Base-by-base conservation (phyloP, 2,113 vertebrate genomes). In the Cyanoliseus patagonus region DNA sequence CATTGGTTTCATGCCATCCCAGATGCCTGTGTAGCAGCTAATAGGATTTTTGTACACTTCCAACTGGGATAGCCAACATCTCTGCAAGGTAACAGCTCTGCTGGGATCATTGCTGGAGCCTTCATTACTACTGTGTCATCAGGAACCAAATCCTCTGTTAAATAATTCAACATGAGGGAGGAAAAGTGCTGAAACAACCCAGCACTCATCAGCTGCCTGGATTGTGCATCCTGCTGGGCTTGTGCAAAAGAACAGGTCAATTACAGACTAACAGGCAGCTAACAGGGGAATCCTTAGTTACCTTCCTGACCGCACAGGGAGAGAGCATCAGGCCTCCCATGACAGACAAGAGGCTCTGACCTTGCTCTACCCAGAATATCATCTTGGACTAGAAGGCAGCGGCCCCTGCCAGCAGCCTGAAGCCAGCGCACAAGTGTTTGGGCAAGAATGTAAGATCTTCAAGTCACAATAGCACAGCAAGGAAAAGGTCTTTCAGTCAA, bases 321-420 rank as follows among this genome's bases (percentile, higher is more conserved):
- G 41, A 53, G 39, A 77, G 35, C 59, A 39, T 46, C 70, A 57
- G 69, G 61, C 33, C 55, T 83, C 57, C 37, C 0, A 0, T 39
- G 63, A 37, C 24, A 61, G 37, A 41, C 14, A 24, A 4, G 41
- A 70, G n/a, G 64, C 59, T 95, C 72, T 94, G 85, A 67, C 72
- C 72, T 88, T 80, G 70, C 9, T 42, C 64, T 90, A 39, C 55
- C 61, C 61, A 44, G 75, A 61, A 59, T 30, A 67, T 73, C 46
- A 55, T 96, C 93, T 88, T 94, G 88, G 88, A 70, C 33, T 52
- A 5, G 53, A 78, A 93, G 63, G 76, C 66, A 86, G 90, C 17
- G 10, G 76, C 61, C 39, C 59, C 59, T 90, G 85, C 87, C 90
- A 96, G 85, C 79, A 95, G 92, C 79, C 55, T 78, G 42, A 83